Evolutionary conservation across 2,888 invertebrate species (phyloP).

Genomic region (Tetanocera ferruginea): DNA sequence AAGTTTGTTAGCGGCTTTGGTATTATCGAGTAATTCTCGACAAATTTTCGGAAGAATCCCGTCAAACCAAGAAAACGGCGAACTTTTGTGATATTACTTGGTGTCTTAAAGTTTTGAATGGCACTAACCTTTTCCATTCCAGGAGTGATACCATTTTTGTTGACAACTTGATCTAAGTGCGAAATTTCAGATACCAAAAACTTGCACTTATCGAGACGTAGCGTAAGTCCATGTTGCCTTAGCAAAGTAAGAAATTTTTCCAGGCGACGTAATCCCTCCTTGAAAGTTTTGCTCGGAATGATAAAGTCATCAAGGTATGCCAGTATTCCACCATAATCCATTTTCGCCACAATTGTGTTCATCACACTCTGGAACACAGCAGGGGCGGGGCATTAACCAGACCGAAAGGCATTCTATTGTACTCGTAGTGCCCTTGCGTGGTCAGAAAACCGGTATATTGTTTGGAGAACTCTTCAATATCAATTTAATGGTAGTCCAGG

Average conservation of each 20-base stretch:
- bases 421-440: background rate
- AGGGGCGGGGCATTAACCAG: too few relatives aligned
- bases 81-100: constrained; percentile 4
- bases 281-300: background rate
- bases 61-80: constrained; percentile 40
- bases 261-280: too few relatives aligned
- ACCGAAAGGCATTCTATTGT: background rate
- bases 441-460: constrained; percentile 20
- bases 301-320: background rate
- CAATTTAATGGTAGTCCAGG: constrained; percentile 49
- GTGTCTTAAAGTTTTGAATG: constrained; percentile 9
- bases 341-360: background rate
- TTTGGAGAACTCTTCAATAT: constrained; percentile 33
- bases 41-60: constrained; percentile 46
- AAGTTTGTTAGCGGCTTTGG: constrained; percentile 49
- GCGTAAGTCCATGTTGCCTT: constrained; percentile 29
- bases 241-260: too few relatives aligned
- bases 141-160: constrained; percentile 8
- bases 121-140: background rate
- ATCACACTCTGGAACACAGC: too few relatives aligned
- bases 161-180: background rate
- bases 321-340: background rate
- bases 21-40: constrained; percentile 39
- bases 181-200: background rate
- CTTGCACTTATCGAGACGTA: constrained; percentile 39